Conservation (phyloP, 2,888 invertebrate genomes). For the Hedychridium roseum region DNA sequence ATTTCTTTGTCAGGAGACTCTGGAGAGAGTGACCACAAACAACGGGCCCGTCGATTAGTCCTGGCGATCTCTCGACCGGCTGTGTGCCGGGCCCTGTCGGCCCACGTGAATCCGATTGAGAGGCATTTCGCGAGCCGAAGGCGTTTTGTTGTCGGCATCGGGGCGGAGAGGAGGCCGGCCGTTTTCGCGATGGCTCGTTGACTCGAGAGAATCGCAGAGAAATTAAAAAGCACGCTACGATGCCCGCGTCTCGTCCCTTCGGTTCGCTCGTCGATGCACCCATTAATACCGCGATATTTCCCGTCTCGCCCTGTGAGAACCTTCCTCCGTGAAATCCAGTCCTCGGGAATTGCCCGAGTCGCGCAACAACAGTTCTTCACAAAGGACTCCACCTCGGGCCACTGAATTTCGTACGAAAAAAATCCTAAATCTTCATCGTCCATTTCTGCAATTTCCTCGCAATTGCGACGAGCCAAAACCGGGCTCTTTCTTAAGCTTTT, state of each 20-base stretch:
- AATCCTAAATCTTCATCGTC: too few species aligned
- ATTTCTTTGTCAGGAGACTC: conserved; percentile 40
- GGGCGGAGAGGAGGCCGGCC: conserved; percentile 61
- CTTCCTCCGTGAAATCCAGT: neutral
- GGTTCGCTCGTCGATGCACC: too few species aligned
- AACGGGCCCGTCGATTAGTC: conserved; percentile 52
- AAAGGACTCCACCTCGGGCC: too few species aligned
- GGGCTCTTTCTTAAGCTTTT: too few species aligned
- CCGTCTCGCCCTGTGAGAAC: neutral
- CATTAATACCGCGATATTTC: neutral
- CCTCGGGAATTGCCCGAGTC: neutral
- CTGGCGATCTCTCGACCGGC: conserved; percentile 50
- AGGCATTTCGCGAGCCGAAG: conserved; percentile 54
- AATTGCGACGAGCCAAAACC: too few species aligned
- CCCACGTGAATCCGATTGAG: conserved; percentile 45
- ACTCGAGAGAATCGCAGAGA: conserved; percentile 40
- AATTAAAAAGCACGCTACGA: too few species aligned
- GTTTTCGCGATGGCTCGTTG: conserved; percentile 59
- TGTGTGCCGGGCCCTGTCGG: conserved; percentile 24
- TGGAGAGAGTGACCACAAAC: conserved; percentile 60
- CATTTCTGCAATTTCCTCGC: too few species aligned
- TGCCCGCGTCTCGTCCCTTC: too few species aligned
- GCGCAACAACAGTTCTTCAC: too few species aligned
- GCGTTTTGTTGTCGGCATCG: conserved; percentile 61
- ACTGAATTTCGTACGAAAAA: too few species aligned